Evolutionary conservation across 2,888 invertebrate genomes (phyloP), one percentile per base, ranked within the genome.

Genomic region (Caenorhabditis afra): DNA sequence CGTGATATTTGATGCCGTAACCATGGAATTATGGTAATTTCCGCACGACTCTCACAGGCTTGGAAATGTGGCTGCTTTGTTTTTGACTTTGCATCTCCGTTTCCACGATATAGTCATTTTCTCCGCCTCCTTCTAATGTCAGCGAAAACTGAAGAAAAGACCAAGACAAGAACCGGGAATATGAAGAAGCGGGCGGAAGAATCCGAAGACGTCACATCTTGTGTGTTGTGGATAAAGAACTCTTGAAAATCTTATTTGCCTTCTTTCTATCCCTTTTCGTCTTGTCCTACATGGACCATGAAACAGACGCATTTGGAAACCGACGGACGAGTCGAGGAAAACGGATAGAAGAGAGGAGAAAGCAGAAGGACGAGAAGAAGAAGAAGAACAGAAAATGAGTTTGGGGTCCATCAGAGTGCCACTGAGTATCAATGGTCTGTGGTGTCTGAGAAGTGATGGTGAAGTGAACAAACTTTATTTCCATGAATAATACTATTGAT

Each of bases 191-290:
- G 29, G 7, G 29, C 29, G 29, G 29, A 29, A 29, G 7, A 29
- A 7, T 29, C 29, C 29, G 47, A 61, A 39, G 61, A 53, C 62
- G 61, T 71, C 71, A 71, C 55, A 62, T 55, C 61, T 52, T 7
- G 4, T 41, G 7, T 14, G 41, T 50, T 71, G 12, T 11, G 35
- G 71, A 71, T 64, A 64, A 70, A 70, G 61, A 70, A 70, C 70
- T 70, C 70, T 70, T 59, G 61, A 70, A 70, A 70, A 70, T 70
- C 70, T 70, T 70, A 70, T 70, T 70, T 70, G 70, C 70, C 53
- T 70, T 70, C 14, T 66, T 47, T 47, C 37, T 49, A 44, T 45
- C 29, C 37, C 22, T 59, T 39, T 52, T 18, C 35, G 20, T 64
- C 67, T 50, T 53, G 53, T 70, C 61, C 55, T 61, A 61, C 45